Evolutionary conservation across 2,888 invertebrate genomes (phyloP).

Genomic region (Athetis lepigone): DNA sequence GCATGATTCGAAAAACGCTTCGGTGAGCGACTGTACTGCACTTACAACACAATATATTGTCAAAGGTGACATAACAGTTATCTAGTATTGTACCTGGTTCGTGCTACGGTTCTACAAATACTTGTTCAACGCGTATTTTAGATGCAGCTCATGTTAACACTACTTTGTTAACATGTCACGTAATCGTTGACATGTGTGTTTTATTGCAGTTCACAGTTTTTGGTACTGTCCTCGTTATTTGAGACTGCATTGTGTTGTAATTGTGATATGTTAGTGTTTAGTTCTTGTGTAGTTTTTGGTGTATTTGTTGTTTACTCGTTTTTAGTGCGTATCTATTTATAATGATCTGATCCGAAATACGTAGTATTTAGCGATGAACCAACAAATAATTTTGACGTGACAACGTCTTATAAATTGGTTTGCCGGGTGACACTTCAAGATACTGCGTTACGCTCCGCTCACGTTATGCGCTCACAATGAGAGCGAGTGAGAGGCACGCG

Average conservation of each 20-base stretch:
- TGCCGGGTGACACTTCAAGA: too few relatives aligned
- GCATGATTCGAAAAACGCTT: too few relatives aligned
- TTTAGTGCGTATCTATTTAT: too few relatives aligned
- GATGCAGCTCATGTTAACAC: slow-evolving; percentile 32
- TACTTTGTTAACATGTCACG: slow-evolving; percentile 25
- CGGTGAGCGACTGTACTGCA: too few relatives aligned
- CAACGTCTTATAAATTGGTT: too few relatives aligned
- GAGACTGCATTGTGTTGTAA: slow-evolving; percentile 7
- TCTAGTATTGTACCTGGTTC: not conserved
- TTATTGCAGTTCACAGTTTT: slow-evolving; percentile 19
- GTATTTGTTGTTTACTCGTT: too few relatives aligned
- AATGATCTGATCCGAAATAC: too few relatives aligned
- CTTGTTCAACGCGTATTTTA: slow-evolving; percentile 34
- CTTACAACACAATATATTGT: not conserved
- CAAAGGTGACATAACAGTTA: not conserved
- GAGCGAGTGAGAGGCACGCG: too few relatives aligned
- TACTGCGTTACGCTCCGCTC: too few relatives aligned
- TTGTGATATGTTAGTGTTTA: not conserved
- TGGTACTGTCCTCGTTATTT: slow-evolving; percentile 28
- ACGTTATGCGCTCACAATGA: too few relatives aligned
- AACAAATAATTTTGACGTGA: too few relatives aligned
- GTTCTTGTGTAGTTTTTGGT: not conserved
- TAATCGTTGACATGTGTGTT: slow-evolving; percentile 13
- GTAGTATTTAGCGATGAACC: too few relatives aligned
- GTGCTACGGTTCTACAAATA: slow-evolving; percentile 6